These are phyloP conservation scores for Holothuria scabra DNA, from an alignment of 53 echinoderm and acorn worm species.

Conservation along the genomic window DNA sequence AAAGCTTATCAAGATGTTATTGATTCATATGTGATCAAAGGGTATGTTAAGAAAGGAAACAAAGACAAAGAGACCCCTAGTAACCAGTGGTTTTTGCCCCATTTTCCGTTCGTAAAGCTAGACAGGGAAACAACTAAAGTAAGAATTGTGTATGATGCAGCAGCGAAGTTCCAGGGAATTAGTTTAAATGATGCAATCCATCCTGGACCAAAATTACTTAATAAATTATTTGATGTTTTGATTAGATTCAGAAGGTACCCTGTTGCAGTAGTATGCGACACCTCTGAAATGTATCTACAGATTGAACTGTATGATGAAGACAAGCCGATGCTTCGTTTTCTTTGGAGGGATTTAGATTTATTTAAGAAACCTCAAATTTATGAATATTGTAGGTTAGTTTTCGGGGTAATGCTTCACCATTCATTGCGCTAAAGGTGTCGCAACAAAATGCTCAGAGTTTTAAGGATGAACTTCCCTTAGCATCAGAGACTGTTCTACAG, in stretches of 20 bases:
- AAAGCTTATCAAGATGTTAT: constrained; percentile 24
- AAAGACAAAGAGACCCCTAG: background rate
- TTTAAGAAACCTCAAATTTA: constrained; percentile 15
- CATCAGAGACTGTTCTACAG: constrained; percentile 29
- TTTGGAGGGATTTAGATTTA: constrained; percentile 40
- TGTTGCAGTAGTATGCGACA: constrained; percentile 35
- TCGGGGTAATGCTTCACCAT: constrained; percentile 51
- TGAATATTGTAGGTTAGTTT: constrained; percentile 22
- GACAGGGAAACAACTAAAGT: constrained; percentile 39
- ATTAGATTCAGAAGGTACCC: constrained; percentile 8
- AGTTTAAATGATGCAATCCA: constrained; percentile 33
- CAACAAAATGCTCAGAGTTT: constrained; percentile 16
- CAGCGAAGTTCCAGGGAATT: constrained; percentile 36
- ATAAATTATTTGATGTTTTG: constrained; percentile 44
- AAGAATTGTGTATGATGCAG: constrained; percentile 34
- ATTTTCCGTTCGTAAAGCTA: constrained; percentile 22
- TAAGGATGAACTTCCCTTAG: constrained; percentile 31
- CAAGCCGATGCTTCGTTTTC: constrained; percentile 32
- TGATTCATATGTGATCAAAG: background rate
- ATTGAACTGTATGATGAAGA: constrained; percentile 29
- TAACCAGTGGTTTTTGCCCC: constrained; percentile 36
- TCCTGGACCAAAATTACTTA: constrained; percentile 30
- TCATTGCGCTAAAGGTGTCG: constrained; percentile 6
- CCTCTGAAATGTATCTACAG: constrained; percentile 37
- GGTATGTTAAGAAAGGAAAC: constrained; percentile 28